Evolutionary conservation across 1,140 invertebrate species (phyloP), one percentile per base, ranked within the genome.

Genomic region (Drosophila insularis): DNA sequence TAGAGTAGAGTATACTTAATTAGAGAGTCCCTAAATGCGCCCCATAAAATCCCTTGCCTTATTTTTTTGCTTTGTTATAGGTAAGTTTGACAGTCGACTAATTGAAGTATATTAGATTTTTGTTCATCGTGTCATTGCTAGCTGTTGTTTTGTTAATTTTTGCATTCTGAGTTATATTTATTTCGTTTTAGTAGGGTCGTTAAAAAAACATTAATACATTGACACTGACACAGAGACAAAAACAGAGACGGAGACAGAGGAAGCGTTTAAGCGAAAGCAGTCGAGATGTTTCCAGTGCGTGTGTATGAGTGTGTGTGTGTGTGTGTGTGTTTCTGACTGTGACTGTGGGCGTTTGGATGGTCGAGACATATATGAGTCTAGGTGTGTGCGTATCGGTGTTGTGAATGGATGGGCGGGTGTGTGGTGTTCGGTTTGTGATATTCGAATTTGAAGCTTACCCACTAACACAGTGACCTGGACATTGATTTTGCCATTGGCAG

Each of bases 391-490:
- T 27, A 53, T 35, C 2, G 43, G 27, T 11, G 43, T 31, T 59
- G 19, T 37, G 43, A n/a, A 65, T 61, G 64, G 65, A 43, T 58
- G 43, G 62, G 62, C 56, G 63, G 74, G 40, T n/a, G n/a, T n/a
- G n/a, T 55, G 13, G 23, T 10, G 6, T 37, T 37, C 13, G 35
- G 11, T 13, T 37, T 37, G 35, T 37, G 35, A 37, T 11, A 37
- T 37, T 37, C 35, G 35, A 37, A 13, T 37, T 11, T 67, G 40
- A 32, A 40, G 91, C 91, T 91, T 58, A 94, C 94, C 94, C 84
- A 96, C 95, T 78, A 96, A 94, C 92, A 96, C 95, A 91, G 95
- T 95, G 93, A 96, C 94, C 92, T 97, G 96, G 90, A 97, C 96
- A 93, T 97, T 97, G 92, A 97, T 96, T 93, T 97, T 97, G 92